These are phyloP conservation scores for Polylopha cassiicola DNA, from an alignment of 2,888 invertebrate species.

Conservation along the genomic window DNA sequence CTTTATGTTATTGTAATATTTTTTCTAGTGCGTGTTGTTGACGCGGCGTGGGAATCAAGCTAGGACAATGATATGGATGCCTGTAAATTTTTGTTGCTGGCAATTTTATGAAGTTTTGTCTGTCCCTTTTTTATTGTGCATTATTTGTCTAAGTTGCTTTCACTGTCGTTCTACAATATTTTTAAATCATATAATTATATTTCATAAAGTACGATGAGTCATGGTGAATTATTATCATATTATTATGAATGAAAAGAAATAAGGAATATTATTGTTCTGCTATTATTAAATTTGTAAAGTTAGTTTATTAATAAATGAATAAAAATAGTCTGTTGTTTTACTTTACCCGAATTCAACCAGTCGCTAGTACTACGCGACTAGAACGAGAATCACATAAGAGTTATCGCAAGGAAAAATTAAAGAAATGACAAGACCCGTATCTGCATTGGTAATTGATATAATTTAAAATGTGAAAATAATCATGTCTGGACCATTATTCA, in stretches of 20 bases:
- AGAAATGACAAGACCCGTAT: no score
- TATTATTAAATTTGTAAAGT: slow-evolving; percentile 79
- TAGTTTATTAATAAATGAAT: slow-evolving; percentile 78
- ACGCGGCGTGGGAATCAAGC: slow-evolving; percentile 27
- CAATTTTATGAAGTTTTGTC: slow-evolving; percentile 51
- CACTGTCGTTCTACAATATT: slow-evolving; percentile 75
- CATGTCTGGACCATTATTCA: no score
- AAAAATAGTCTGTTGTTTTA: slow-evolving; percentile 61
- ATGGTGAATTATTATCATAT: slow-evolving; percentile 68
- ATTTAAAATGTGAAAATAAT: no score
- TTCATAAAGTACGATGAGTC: slow-evolving; percentile 74
- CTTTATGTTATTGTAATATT: slow-evolving; percentile 70
- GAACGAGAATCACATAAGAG: no score
- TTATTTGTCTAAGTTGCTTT: slow-evolving; percentile 74
- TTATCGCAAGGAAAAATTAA: no score
- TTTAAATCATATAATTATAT: slow-evolving; percentile 76
- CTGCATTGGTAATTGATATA: no score
- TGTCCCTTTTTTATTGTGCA: slow-evolving; percentile 67
- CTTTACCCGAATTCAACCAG: no score
- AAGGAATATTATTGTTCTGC: slow-evolving; percentile 78
- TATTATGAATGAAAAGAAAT: slow-evolving; percentile 77
- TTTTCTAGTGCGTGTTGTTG: slow-evolving; percentile 57
- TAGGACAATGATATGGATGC: slow-evolving; percentile 46
- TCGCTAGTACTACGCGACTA: no score
- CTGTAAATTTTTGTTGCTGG: slow-evolving; percentile 57